These are phyloP conservation scores for Thaleichthys pacificus DNA, from an alignment of 2,797 vertebrate genomes.

Conservation along the genomic window DNA sequence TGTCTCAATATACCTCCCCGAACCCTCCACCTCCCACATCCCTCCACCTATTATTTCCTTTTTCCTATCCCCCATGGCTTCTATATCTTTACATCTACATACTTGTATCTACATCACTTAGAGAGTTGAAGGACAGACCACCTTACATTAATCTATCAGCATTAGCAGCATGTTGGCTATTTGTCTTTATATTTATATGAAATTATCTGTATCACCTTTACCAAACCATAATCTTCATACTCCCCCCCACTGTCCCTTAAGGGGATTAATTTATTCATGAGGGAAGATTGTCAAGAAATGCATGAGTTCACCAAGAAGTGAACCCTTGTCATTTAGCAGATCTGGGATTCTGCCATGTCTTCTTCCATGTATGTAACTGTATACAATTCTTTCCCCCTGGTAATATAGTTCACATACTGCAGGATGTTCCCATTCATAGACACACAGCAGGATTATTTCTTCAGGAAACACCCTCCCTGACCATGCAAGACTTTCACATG, in stretches of 20 bases:
- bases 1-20: slow-evolving; percentile 5
- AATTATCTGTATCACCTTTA: not conserved
- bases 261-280: slow-evolving; percentile 24
- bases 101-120: not conserved
- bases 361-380: not conserved
- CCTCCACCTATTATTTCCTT: not conserved
- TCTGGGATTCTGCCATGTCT: slow-evolving; percentile 17
- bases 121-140: not conserved
- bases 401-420: not conserved
- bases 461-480: slow-evolving; percentile 13
- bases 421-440: slow-evolving; percentile 10
- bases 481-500: slow-evolving; percentile 40
- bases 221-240: not conserved
- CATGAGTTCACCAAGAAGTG: slow-evolving; percentile 49
- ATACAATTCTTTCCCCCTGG: not conserved
- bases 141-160: not conserved
- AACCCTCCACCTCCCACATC: not conserved
- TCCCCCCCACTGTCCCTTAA: not conserved
- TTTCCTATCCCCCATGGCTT: not conserved
- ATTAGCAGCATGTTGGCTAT: not conserved
- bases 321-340: slow-evolving; percentile 16
- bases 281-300: slow-evolving; percentile 27
- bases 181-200: not conserved
- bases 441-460: not conserved
- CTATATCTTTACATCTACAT: not conserved